Conservation (phyloP, 2,113 vertebrate species). For the Petrocephalus microphthalmus region DNA sequence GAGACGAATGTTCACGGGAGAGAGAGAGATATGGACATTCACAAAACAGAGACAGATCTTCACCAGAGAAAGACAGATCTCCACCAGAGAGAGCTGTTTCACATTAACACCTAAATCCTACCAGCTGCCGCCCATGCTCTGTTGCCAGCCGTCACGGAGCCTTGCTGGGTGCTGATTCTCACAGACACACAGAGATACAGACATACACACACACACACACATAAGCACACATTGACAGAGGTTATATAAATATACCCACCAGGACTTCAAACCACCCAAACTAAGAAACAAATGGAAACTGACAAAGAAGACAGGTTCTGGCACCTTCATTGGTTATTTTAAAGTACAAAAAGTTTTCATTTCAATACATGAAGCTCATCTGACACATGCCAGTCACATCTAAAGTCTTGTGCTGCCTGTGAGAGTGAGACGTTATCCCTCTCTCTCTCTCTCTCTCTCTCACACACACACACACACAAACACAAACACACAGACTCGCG, state of each 20-base stretch:
- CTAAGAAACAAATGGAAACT: neutral
- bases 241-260: neutral
- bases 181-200: neutral
- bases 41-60: neutral
- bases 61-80: neutral
- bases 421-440: neutral
- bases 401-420: neutral
- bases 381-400: neutral
- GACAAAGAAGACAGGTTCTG: neutral
- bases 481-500: neutral
- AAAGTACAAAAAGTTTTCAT: neutral
- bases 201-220: neutral
- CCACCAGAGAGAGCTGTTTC: neutral
- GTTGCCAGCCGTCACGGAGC: neutral
- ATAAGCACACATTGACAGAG: neutral
- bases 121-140: neutral
- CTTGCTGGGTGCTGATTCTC: neutral
- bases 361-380: neutral
- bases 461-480: neutral
- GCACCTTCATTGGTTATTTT: neutral
- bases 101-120: neutral
- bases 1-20: neutral
- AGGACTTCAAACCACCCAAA: neutral
- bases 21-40: neutral
- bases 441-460: too few species aligned